Evolutionary conservation across 2,797 vertebrate genomes (phyloP), one percentile per base, ranked within the genome.

Genomic region (Centropyge bicolor): DNA sequence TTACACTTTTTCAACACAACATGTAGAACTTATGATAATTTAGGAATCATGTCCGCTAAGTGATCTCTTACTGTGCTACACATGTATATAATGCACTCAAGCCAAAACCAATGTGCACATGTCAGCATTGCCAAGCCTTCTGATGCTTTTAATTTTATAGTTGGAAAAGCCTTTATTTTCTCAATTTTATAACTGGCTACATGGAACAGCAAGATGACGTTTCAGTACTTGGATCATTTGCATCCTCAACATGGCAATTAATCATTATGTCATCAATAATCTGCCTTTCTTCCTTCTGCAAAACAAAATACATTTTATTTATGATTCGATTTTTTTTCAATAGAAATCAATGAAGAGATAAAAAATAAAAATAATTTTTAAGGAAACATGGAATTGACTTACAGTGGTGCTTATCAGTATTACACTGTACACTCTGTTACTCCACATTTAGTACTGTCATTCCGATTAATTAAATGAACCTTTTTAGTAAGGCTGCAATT

Each of bases 361-460:
- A 31, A 31, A 31, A 31, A 31, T 1, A 49, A 67, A 41, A 20
- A 1, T n/a, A 40, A 8, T 51, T 49, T 49, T 49, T 10, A 72
- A 65, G 72, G 38, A 70, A 60, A 74, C 36, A 72, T 52, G 19
- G 35, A 76, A 83, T 62, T 63, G 24, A 67, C 52, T 65, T 31
- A 73, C 68, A 84, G 71, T 68, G 72, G 38, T 55, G 73, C 27
- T 86, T 55, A 78, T 80, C 24, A 83, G 55, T 77, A 75, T 76
- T 66, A 69, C 49, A 86, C 61, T 82, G 60, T 64, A 62, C 76
- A 70, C 72, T 68, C 55, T 41, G 27, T 74, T 56, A 85, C 46
- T 81, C 51, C 73, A 40, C 67, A 78, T 66, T 81, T 82, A 88
- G 62, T 75, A 74, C 31, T 27, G 65, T 78, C 74, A 78, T 67